phyloP scores from a whole-genome alignment of 2,797 vertebrate genomes.

The Tokudaia muenninki region DNA sequence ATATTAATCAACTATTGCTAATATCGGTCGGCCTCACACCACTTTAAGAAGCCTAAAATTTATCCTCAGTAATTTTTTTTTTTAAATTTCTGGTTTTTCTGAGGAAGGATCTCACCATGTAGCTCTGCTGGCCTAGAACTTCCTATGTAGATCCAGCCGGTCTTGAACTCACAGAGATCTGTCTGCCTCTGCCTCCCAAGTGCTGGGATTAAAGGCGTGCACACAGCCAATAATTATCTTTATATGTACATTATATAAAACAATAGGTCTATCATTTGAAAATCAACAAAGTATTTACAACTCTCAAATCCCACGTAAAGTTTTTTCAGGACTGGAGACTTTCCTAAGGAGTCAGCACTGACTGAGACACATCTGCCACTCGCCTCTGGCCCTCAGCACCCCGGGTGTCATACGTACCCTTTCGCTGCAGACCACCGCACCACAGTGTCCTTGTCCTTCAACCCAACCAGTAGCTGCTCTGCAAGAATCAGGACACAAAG shows the following conservation, averaged over 20 bases:
- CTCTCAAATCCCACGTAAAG: accelerated
- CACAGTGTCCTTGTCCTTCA: conserved; percentile 98
- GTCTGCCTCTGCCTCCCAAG: not conserved
- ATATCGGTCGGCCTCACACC: not conserved
- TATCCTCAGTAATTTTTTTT: not conserved
- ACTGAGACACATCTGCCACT: no score
- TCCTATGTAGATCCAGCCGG: not conserved
- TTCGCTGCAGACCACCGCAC: conserved; percentile 99
- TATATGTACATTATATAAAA: not conserved
- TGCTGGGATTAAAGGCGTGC: not conserved
- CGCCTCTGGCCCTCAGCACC: not conserved
- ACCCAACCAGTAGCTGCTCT: conserved; percentile 95
- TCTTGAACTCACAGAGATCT: not conserved
- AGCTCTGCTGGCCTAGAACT: not conserved
- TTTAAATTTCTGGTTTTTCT: not conserved
- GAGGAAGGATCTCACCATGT: not conserved
- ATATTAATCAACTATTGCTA: not conserved
- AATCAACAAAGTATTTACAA: not conserved
- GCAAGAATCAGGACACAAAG: conserved; percentile 68
- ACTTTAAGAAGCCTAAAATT: not conserved
- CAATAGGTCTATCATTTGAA: not conserved
- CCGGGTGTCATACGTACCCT: conserved; percentile 90
- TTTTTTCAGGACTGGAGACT: no score
- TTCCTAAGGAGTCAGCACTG: not conserved
- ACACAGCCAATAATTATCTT: not conserved